These are phyloP conservation scores for Plebejus argus DNA, from an alignment of 2,888 invertebrate species.

Conservation along the genomic window DNA sequence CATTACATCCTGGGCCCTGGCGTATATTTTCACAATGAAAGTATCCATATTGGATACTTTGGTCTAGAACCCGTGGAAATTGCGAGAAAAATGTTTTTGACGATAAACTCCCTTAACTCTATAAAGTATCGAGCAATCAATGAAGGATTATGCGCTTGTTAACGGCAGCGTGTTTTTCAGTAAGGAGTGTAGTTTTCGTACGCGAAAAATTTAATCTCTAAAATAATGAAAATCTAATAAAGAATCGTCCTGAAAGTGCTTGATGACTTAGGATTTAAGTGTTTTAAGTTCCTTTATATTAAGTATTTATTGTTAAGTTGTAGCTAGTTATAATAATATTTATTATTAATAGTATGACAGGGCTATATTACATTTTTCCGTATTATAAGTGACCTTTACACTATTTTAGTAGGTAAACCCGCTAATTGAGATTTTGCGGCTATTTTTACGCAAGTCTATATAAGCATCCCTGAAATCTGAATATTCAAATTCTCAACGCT, in stretches of 20 bases:
- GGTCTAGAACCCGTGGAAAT: conserved; percentile 19
- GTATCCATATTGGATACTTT: conserved; percentile 7
- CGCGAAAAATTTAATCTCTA: conserved; percentile 18
- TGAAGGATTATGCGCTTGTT: conserved; percentile 51
- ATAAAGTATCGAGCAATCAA: conserved; percentile 45
- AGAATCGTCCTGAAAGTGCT: not conserved
- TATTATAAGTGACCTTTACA: not conserved
- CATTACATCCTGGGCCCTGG: not conserved
- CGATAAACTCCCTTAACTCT: conserved; percentile 46
- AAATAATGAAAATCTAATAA: not conserved
- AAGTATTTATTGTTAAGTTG: no score
- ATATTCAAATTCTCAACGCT: not conserved
- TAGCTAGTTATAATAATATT: no score
- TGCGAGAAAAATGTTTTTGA: conserved; percentile 43
- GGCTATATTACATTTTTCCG: not conserved
- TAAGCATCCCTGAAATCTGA: not conserved
- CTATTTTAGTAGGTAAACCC: not conserved
- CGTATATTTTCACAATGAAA: not conserved
- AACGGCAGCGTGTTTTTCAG: conserved; percentile 47
- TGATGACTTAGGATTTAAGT: no score
- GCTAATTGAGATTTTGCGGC: not conserved
- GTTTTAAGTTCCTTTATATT: no score
- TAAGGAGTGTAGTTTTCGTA: conserved; percentile 33
- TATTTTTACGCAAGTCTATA: not conserved
- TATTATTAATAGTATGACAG: no score